Evolutionary conservation across 2,797 vertebrate species (phyloP), one percentile per base, ranked within the genome.

Genomic region (Lacerta agilis): DNA sequence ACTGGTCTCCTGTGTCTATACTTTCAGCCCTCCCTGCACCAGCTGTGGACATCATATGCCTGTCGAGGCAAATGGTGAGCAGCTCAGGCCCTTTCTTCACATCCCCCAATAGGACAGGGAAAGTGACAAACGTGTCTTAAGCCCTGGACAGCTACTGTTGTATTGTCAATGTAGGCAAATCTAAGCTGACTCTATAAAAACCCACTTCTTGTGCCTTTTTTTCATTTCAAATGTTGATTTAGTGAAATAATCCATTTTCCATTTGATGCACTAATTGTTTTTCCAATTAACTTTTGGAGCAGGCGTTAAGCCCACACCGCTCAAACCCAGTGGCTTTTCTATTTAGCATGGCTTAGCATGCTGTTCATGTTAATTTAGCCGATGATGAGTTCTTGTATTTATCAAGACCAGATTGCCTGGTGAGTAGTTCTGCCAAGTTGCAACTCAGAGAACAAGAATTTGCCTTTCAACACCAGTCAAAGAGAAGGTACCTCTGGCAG

Each of bases 301-400:
- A 75, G 66, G 36, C 4, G 45, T 81, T 86, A 87, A 88, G 13
- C 25, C 36, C 27, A 87, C 58, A 2, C 2, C 36, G 64, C 92
- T 89, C 86, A 33, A 86, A 83, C 75, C 0, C 36, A 49, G 69
- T 81, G 55, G 11, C 1, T 85, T 92, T 67, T 87, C 77, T 58
- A 0, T 79, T 41, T 90, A 87, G 87, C 91, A 77, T 3, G 5
- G 27, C 75, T 92, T 87, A 86, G 76, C 20, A 11, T n/a, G 41
- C 38, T 87, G 23, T 5, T 88, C n/a, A 29, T 64, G 64, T 79
- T 87, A 94, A 93, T 92, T 89, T 49, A 75, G 79, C 77, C 94
- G 88, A 13, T 67, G 82, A 66, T 72, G 78, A 81, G 89, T 91
- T 94, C 94, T 91, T 94, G 61, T 87, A 89, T 88, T 87, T 91